Percentiles rank a stretch among this genome's conserved stretches.
Conservation (phyloP, 2,113 vertebrate species). For the Pycnonotus jocosus region DNA sequence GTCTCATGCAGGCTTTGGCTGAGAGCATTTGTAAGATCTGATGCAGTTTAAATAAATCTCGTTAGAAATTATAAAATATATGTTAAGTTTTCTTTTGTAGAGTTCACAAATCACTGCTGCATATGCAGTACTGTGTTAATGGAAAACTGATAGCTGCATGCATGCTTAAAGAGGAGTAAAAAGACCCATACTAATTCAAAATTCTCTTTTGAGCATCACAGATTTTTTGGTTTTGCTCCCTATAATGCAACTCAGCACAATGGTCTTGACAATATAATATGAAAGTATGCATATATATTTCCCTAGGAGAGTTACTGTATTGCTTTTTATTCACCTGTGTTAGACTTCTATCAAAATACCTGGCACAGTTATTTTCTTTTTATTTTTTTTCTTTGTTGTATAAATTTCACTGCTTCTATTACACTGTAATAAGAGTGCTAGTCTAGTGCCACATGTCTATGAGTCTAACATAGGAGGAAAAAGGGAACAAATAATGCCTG, state of each 20-base stretch:
- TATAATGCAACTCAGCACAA: not conserved
- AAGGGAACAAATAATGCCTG: not conserved
- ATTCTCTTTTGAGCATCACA: not conserved
- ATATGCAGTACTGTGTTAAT: not conserved
- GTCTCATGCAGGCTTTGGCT: not conserved
- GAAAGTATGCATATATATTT: not conserved
- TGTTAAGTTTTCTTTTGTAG: not conserved
- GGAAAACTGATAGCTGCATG: not conserved
- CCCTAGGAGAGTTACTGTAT: not conserved
- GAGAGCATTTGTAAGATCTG: not conserved
- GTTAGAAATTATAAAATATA: not conserved
- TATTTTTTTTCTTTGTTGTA: not conserved
- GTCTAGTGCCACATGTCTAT: fast-evolving
- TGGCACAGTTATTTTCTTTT: not conserved
- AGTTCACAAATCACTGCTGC: not conserved
- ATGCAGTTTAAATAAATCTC: not conserved
- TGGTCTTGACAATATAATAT: not conserved
- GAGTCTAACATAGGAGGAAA: not conserved
- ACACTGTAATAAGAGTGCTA: not conserved
- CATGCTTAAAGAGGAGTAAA: not conserved
- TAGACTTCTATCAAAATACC: not conserved
- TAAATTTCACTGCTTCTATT: not conserved
- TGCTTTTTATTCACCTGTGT: not conserved
- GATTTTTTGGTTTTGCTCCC: not conserved
- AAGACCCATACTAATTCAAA: not conserved